phyloP scores from a whole-genome alignment of 2,797 vertebrate genomes.

The Pagetopsis macropterus region DNA sequence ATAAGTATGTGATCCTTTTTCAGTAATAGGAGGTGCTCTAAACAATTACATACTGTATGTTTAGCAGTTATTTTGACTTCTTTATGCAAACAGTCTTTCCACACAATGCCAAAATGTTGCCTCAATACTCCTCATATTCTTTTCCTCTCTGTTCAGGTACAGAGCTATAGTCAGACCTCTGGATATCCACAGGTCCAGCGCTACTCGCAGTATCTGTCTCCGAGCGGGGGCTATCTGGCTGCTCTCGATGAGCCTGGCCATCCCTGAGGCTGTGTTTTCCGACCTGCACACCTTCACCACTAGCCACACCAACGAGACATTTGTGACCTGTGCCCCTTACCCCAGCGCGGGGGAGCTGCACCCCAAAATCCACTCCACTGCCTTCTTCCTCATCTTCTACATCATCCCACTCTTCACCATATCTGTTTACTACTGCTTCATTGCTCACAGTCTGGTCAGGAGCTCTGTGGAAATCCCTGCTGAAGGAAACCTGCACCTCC shows the following conservation, averaged over 20 bases:
- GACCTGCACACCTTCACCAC: constrained; percentile 93
- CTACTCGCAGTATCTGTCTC: constrained; percentile 85
- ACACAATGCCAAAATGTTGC: neutral
- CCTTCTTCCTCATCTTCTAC: constrained; percentile 94
- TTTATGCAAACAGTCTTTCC: neutral
- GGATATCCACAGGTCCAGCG: constrained; percentile 89
- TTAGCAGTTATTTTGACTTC: neutral
- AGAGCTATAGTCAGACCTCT: constrained; percentile 95
- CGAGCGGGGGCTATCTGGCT: constrained; percentile 92
- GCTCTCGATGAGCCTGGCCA: constrained; percentile 90
- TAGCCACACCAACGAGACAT: constrained; percentile 89
- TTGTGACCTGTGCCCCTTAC: constrained; percentile 93
- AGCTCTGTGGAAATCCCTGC: constrained; percentile 90
- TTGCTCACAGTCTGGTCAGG: constrained; percentile 91
- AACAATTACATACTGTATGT: neutral
- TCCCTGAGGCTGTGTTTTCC: constrained; percentile 94
- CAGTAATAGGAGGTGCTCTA: too few relatives aligned
- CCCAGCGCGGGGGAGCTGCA: constrained; percentile 89
- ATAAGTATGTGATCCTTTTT: too few relatives aligned
- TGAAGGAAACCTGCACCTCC: constrained; percentile 87
- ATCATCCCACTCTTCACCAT: constrained; percentile 93
- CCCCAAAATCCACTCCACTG: constrained; percentile 94
- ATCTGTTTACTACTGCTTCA: constrained; percentile 95
- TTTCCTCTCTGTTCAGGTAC: constrained; percentile 82
- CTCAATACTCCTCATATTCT: neutral